A percentile compares a stretch with the other conserved stretches of the same genome.
Conservation (phyloP, 64 coral and sea anemone genomes). For the Porites lutea region DNA sequence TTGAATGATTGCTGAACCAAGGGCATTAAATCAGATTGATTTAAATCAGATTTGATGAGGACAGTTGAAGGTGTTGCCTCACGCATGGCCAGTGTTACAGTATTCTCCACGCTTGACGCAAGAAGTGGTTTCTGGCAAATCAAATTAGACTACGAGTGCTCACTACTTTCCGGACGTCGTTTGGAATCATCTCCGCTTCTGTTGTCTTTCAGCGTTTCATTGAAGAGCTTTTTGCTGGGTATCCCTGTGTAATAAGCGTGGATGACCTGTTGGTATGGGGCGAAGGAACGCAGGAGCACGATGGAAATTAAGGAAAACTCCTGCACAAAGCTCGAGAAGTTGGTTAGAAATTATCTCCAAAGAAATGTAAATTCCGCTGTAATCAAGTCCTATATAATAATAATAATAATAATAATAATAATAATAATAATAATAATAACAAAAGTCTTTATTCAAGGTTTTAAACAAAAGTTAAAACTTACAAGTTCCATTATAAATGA, state of each 20-base stretch:
- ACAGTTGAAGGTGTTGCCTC: constrained; percentile 46
- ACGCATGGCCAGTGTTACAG: constrained; percentile 22
- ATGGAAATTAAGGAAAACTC: constrained; percentile 11
- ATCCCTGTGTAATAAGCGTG: constrained; percentile 23
- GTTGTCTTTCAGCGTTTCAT: constrained; percentile 39
- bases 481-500: too few relatives aligned
- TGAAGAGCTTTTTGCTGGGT: constrained; percentile 26
- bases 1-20: too few relatives aligned
- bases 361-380: constrained; percentile 47
- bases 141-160: constrained; percentile 29
- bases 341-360: constrained; percentile 24
- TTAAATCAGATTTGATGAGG: constrained; percentile 1
- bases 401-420: too few relatives aligned
- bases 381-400: constrained; percentile 25
- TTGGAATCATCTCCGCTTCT: constrained; percentile 21
- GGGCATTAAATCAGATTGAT: too few relatives aligned
- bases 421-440: too few relatives aligned
- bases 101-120: constrained; percentile 43
- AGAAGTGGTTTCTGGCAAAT: constrained; percentile 36
- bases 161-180: constrained; percentile 27
- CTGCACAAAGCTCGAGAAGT: constrained; percentile 1
- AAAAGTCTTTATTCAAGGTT: too few relatives aligned
- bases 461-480: too few relatives aligned
- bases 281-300: constrained; percentile 12
- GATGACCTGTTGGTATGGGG: constrained; percentile 39